Base-by-base conservation (phyloP, 2,888 invertebrate species). In the Pristionchus arcanus region DNA sequence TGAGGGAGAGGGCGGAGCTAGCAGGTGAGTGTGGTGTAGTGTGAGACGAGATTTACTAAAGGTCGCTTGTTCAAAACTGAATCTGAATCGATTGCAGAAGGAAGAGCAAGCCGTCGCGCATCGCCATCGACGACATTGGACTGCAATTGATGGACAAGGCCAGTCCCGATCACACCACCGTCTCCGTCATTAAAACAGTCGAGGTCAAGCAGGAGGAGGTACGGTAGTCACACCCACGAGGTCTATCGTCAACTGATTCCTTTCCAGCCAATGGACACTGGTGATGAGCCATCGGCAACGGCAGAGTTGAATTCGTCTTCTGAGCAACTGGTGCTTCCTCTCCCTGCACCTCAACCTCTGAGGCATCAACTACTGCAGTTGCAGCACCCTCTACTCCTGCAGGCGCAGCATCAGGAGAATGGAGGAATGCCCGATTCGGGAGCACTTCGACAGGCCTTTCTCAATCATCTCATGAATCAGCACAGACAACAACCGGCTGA, bases 61-160 rank as follows among this genome's bases (percentile, higher is more conserved):
- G 7, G n/a, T 63, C 63, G n/a, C n/a, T n/a, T 25, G 63, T 21
- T 63, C 63, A 63, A 63, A 63, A 63, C 3, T 25, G 25, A 11
- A 63, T 59, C 4, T 85, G 89, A 31, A 42, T 77, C 42, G 28
- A 89, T 16, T 97, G 97, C 93, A 96, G 98, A 37, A 97, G 98
- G 92, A 98, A 98, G 96, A 98, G 98, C 0, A 97, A 97, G 87
- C 97, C 98, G 0, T 97, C 97, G 93, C 97, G 97, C 94, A 96
- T 98, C 89, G 92, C 93, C 63, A 94, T 95, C 90, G 97, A 98
- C 91, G 92, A 93, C 63, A 94, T 95, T 89, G 91, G 93, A 15
- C 91, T 90, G 55, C 71, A 91, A 15, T 91, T 94, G 68, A 93
- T 91, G 55, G 92, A 90, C 37, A 93, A 94, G 77, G 90, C 90